phyloP scores from a whole-genome alignment of 2,888 invertebrate genomes.

The Heliconius cydno region DNA sequence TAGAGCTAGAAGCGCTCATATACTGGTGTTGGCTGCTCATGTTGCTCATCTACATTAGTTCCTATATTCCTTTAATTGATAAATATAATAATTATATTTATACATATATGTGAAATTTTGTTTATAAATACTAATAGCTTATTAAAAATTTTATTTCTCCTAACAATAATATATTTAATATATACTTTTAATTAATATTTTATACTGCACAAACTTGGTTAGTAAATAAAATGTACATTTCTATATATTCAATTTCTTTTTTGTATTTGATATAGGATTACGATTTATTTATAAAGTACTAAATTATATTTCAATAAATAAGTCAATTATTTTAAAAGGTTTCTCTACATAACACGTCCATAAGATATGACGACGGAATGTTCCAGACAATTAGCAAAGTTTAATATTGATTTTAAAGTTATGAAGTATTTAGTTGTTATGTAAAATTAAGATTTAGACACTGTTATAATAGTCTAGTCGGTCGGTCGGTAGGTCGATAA shows the following conservation, averaged over 20 bases:
- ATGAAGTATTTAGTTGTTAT: not conserved
- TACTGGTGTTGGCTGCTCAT: constrained; percentile 83
- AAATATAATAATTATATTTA: constrained; percentile 1
- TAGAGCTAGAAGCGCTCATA: constrained; percentile 76
- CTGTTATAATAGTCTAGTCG: not conserved
- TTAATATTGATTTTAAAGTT: not conserved
- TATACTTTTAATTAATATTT: not conserved
- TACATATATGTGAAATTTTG: not conserved
- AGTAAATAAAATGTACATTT: not conserved
- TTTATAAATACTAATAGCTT: not conserved
- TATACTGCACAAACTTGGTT: not conserved
- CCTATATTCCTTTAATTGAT: constrained; percentile 8
- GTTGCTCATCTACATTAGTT: constrained; percentile 47
- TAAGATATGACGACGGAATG: constrained; percentile 14
- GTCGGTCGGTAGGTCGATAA: constrained; percentile 7
- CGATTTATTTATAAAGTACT: not conserved
- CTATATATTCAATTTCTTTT: not conserved
- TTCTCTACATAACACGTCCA: not conserved
- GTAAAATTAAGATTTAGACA: not conserved
- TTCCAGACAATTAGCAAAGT: constrained; percentile 6
- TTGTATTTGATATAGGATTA: not conserved
- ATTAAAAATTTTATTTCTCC: not conserved
- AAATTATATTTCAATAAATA: not conserved
- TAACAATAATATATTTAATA: not conserved
- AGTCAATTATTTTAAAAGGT: not conserved